These are phyloP conservation scores for Rhogogaster chlorosoma DNA, from an alignment of 2,888 invertebrate species.

Conservation along the genomic window DNA sequence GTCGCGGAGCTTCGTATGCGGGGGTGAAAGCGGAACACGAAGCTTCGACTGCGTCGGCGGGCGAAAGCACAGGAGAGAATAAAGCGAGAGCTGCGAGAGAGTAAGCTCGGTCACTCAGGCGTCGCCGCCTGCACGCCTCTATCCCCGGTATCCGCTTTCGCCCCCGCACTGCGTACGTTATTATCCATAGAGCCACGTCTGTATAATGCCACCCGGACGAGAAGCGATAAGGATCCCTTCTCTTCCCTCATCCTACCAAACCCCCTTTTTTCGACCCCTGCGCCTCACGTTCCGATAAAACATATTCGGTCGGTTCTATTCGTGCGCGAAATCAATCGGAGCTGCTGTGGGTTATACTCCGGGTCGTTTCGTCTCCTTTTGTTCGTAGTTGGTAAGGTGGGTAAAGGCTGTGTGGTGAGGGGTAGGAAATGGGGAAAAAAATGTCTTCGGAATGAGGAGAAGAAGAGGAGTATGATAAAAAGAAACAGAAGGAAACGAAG, in stretches of 20 bases:
- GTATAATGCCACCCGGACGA: slow-evolving; percentile 43
- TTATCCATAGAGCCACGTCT: slow-evolving; percentile 52
- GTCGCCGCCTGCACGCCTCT: slow-evolving; percentile 64
- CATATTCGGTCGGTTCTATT: slow-evolving; percentile 42
- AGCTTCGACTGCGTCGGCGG: slow-evolving; percentile 61
- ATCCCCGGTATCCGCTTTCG: slow-evolving; percentile 8
- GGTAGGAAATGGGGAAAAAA: slow-evolving; percentile 13
- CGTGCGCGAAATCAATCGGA: slow-evolving; percentile 47
- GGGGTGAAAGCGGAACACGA: slow-evolving; percentile 29
- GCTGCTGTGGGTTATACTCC: slow-evolving; percentile 35
- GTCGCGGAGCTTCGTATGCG: slow-evolving; percentile 20
- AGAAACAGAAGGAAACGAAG: slow-evolving; percentile 33
- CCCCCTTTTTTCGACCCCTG: slow-evolving; percentile 58
- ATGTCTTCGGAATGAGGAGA: neutral
- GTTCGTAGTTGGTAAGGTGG: slow-evolving; percentile 30
- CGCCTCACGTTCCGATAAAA: slow-evolving; percentile 61
- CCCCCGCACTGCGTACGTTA: slow-evolving; percentile 51
- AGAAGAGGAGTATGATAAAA: slow-evolving; percentile 38
- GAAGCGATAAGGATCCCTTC: slow-evolving; percentile 53
- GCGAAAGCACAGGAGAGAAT: slow-evolving; percentile 67
- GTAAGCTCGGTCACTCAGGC: slow-evolving; percentile 74
- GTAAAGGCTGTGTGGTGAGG: neutral
- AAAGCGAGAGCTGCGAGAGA: slow-evolving; percentile 56
- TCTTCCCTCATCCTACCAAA: slow-evolving; percentile 58
- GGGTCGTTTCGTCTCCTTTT: slow-evolving; percentile 26